Base-by-base conservation (phyloP, 2,888 invertebrate genomes). In the Volucella inflata region DNA sequence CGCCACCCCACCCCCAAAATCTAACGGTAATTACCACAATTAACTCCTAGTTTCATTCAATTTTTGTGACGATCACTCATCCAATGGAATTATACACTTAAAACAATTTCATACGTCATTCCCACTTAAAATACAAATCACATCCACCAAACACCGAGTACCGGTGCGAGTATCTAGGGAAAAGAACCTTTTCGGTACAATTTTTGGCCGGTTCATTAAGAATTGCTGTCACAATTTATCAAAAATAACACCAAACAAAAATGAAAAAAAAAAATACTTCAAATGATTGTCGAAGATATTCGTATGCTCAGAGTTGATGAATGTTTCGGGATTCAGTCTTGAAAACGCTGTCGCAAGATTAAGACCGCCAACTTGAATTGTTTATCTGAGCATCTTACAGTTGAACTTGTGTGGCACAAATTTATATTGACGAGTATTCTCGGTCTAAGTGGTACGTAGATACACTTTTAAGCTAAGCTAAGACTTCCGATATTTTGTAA, bases 151-250 rank as follows among this genome's bases (percentile, higher is more conserved):
- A 30, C 30, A 30, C 30, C 6, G 30, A 30, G 6, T 30, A 30
- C 30, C 30, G 30, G 30, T 30, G 6, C 30, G 6, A 30, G 1
- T 30, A 30, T 30, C 50, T 17, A 62, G 62, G 68, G 57, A 50
- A 62, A 70, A 42, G 14, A 76, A 81, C 57, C 48, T 76, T 59
- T 59, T 44, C 51, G 50, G 51, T 48, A 53, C 42, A 55, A 64
- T 53, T 51, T n/a, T 67, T 30, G 55, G 67, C 55, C 60, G 67
- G 53, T 16, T 82, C 57, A 77, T 82, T 72, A 62, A 42, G 2
- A 68, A 72, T 77, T 76, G 68, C 59, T 40, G 40, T 83, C 64
- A 65, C 68, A 70, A 65, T 70, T 44, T 67, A 21, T 46, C 38
- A 40, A 59, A 65, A 78, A 44, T 6, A 30, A 30, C 4, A 30